phyloP scores from a whole-genome alignment of 1,140 invertebrate species.

The Diabrotica virgifera region DNA sequence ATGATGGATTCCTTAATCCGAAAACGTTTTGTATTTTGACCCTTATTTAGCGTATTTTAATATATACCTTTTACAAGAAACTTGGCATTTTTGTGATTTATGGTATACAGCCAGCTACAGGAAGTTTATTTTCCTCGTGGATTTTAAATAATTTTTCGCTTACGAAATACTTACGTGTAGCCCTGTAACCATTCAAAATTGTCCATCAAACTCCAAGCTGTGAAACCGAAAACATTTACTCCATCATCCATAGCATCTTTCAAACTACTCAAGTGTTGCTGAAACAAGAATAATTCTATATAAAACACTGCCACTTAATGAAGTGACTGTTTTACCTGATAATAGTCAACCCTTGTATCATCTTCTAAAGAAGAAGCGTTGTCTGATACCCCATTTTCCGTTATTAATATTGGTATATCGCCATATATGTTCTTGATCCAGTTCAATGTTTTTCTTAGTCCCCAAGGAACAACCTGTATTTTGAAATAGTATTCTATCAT shows the following conservation, averaged over 20 bases:
- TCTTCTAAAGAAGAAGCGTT: conserved; percentile 26
- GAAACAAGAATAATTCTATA: not conserved
- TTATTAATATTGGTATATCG: conserved; percentile 60
- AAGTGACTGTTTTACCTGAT: not conserved
- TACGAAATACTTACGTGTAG: conserved; percentile 39
- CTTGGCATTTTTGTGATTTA: no score
- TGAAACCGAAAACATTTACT: conserved; percentile 53
- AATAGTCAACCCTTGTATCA: conserved; percentile 14
- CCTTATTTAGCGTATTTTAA: no score
- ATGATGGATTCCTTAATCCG: no score
- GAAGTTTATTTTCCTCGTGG: no score
- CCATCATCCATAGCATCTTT: conserved; percentile 45
- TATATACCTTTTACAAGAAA: no score
- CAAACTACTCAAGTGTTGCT: conserved; percentile 48
- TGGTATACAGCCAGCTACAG: no score
- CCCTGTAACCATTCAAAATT: conserved; percentile 62
- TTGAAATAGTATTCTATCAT: no score
- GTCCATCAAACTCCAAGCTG: conserved; percentile 62
- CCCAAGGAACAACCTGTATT: conserved; percentile 54
- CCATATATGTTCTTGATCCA: conserved; percentile 61
- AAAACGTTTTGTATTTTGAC: no score
- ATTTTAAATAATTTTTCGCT: not conserved
- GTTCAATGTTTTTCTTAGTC: conserved; percentile 56
- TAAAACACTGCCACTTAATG: no score
- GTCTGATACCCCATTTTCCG: conserved; percentile 65